These are phyloP conservation scores for Eledona agricola DNA, from an alignment of 2,888 invertebrate genomes.

Conservation along the genomic window DNA sequence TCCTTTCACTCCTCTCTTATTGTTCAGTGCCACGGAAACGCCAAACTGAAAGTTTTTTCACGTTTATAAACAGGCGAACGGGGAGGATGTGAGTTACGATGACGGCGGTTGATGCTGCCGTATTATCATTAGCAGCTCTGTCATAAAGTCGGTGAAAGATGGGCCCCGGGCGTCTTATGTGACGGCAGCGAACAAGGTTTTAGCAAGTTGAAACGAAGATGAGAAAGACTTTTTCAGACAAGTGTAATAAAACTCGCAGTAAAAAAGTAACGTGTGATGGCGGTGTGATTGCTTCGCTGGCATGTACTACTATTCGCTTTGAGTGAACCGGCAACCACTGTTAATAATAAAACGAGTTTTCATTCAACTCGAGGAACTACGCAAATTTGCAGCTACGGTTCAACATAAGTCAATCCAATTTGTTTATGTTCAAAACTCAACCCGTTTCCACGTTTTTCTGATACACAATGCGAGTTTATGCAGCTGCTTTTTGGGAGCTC, in stretches of 20 bases:
- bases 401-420: too few species aligned
- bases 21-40: slow-evolving; percentile 3
- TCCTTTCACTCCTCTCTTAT: slow-evolving; percentile 8
- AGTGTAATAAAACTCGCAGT: slow-evolving; percentile 35
- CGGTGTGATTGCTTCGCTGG: slow-evolving; percentile 28
- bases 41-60: not conserved
- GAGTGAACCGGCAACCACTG: too few species aligned
- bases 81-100: slow-evolving; percentile 19
- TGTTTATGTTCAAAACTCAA: too few species aligned
- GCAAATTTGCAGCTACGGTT: too few species aligned
- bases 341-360: too few species aligned
- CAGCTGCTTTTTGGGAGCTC: not conserved
- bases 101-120: slow-evolving; percentile 12
- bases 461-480: not conserved
- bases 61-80: not conserved
- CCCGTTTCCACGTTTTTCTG: too few species aligned
- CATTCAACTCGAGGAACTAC: too few species aligned
- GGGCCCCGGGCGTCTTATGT: slow-evolving; percentile 27
- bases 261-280: slow-evolving; percentile 26
- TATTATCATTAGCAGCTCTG: slow-evolving; percentile 33
- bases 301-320: too few species aligned
- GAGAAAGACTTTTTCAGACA: slow-evolving; percentile 20
- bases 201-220: slow-evolving; percentile 16
- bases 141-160: slow-evolving; percentile 33
- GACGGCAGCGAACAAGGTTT: slow-evolving; percentile 33